Evolutionary conservation across 2,888 invertebrate genomes (phyloP).

Genomic region (Mesorhabditis spiculigera): DNA sequence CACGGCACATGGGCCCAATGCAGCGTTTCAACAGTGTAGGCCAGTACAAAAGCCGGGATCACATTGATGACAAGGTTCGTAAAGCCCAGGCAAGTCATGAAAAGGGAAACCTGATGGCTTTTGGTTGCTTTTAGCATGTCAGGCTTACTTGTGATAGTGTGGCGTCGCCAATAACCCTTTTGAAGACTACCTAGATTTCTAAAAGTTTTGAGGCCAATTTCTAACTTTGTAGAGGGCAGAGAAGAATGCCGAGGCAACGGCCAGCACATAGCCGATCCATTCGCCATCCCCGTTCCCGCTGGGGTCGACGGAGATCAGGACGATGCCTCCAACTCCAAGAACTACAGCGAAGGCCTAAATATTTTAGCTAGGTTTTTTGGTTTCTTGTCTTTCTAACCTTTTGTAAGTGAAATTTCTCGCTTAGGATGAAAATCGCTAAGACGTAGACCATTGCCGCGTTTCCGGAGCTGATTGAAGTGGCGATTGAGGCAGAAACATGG

Average conservation of each 20-base stretch:
- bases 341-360: conserved; percentile 41
- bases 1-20: conserved; percentile 82
- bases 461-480: conserved; percentile 59
- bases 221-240: conserved; percentile 86
- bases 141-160: neutral
- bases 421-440: conserved; percentile 59
- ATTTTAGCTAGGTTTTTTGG: conserved; percentile 6
- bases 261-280: conserved; percentile 76
- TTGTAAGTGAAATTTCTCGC: conserved; percentile 57
- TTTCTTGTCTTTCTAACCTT: conserved; percentile 57
- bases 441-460: conserved; percentile 61
- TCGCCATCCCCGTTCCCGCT: conserved; percentile 32
- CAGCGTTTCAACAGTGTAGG: conserved; percentile 80
- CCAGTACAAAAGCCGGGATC: conserved; percentile 70
- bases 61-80: conserved; percentile 75
- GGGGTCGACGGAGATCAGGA: conserved; percentile 48
- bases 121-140: neutral
- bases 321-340: conserved; percentile 51
- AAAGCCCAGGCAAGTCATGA: conserved; percentile 85
- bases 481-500: conserved; percentile 48
- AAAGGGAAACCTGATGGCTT: conserved; percentile 79
- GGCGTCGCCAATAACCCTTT: conserved; percentile 1
- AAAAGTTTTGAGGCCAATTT: neutral
- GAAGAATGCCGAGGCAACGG: conserved; percentile 84
- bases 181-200: neutral